Percentiles rank a stretch among this genome's conserved stretches.
Conservation (phyloP, 2,888 invertebrate species). For the Calephelis perditalis region DNA sequence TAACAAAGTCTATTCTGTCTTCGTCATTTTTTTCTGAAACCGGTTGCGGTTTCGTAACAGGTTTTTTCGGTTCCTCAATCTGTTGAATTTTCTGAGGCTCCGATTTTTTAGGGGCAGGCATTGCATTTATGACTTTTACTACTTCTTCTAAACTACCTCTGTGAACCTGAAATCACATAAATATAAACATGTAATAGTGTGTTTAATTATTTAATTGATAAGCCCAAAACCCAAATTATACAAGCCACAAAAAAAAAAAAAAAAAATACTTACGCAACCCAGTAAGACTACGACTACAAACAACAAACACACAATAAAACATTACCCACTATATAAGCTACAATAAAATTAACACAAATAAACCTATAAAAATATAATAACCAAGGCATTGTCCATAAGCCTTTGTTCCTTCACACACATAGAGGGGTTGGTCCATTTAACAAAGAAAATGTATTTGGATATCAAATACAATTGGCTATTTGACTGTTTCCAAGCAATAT, state of each 20-base stretch:
- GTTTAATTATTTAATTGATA: slow-evolving; percentile 14
- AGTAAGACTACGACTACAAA: slow-evolving; percentile 22
- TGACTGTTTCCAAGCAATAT: no score
- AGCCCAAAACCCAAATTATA: slow-evolving; percentile 22
- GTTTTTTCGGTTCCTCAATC: slow-evolving; percentile 46
- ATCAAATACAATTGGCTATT: no score
- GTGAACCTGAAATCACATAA: slow-evolving; percentile 66
- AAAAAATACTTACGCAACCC: slow-evolving; percentile 32
- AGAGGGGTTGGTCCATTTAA: no score
- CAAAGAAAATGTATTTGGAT: no score
- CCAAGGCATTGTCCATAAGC: no score
- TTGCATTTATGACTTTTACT: slow-evolving; percentile 61
- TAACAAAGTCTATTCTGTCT: slow-evolving; percentile 73
- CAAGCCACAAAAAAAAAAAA: slow-evolving; percentile 20
- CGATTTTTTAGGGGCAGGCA: slow-evolving; percentile 60
- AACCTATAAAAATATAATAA: no score
- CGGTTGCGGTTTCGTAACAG: slow-evolving; percentile 38
- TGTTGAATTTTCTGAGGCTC: slow-evolving; percentile 46
- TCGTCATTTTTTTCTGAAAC: slow-evolving; percentile 57
- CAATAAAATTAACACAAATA: background rate
- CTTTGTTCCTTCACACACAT: no score
- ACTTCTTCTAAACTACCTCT: slow-evolving; percentile 74
- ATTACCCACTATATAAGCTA: slow-evolving; percentile 6
- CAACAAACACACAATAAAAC: slow-evolving; percentile 23
- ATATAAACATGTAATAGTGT: slow-evolving; percentile 20